Conservation (phyloP, 2,113 vertebrate genomes). For the Leiothrix lutea region DNA sequence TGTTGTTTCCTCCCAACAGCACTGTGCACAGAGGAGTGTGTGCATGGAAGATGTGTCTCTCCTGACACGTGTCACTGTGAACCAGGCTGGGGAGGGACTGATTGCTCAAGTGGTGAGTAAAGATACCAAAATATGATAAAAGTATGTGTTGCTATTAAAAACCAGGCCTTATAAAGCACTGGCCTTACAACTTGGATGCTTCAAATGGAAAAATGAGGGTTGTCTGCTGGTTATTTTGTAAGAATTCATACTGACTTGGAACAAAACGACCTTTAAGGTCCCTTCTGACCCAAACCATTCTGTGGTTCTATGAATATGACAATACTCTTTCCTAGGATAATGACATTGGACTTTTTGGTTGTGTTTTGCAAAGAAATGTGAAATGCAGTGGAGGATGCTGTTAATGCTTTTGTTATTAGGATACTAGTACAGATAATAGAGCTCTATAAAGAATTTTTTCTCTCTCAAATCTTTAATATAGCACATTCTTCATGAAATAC, state of each 20-base stretch:
- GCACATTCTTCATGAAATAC: background rate
- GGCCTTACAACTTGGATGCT: background rate
- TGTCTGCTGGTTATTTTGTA: background rate
- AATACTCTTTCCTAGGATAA: background rate
- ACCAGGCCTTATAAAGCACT: background rate
- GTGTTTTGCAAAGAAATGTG: background rate
- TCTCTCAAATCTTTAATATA: background rate
- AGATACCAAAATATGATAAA: background rate
- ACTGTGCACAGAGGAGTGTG: constrained; percentile 94
- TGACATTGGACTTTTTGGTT: background rate
- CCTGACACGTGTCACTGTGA: constrained; percentile 98
- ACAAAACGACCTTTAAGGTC: background rate
- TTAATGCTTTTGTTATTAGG: background rate
- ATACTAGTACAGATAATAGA: background rate
- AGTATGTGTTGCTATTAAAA: background rate
- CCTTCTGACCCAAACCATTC: background rate
- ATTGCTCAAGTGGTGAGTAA: constrained; percentile 99
- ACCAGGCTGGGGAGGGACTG: constrained; percentile 95
- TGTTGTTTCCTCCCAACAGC: constrained; percentile 72
- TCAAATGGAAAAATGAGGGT: background rate
- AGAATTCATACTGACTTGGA: background rate
- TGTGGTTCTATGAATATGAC: background rate
- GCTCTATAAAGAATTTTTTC: background rate
- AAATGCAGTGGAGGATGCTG: background rate
- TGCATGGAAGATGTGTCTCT: constrained; percentile 93